Percentiles rank a stretch among this genome's conserved stretches.
phyloP scores from a whole-genome alignment of 2,113 vertebrate species.

The Bos javanicus region DNA sequence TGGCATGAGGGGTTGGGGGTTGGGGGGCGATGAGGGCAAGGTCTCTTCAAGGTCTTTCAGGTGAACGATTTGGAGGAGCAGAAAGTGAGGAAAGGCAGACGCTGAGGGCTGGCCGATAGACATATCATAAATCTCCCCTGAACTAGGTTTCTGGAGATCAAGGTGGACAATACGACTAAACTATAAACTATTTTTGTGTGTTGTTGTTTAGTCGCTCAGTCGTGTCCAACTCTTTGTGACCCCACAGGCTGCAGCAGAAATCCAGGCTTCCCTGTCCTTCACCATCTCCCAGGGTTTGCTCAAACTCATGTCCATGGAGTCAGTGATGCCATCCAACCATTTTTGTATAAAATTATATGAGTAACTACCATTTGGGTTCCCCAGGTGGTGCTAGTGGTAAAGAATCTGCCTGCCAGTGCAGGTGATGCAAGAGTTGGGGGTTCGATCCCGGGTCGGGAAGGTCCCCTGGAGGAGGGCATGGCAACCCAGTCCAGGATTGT shows the following conservation, averaged over 20 bases:
- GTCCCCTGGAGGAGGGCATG: background rate
- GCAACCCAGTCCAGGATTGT: background rate
- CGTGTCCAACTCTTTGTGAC: background rate
- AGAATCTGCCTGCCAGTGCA: background rate
- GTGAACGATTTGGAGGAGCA: background rate
- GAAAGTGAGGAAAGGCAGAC: background rate
- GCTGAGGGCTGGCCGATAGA: background rate
- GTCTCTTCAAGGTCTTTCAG: background rate
- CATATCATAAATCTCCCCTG: no score
- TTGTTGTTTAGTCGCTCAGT: background rate
- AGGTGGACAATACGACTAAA: background rate
- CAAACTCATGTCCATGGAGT: background rate
- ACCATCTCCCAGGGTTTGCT: background rate
- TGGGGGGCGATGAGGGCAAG: rapidly evolving
- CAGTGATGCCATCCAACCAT: background rate
- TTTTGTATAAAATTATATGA: background rate
- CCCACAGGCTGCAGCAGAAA: background rate
- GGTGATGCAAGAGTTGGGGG: rapidly evolving
- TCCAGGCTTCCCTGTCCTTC: background rate
- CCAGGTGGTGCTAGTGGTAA: background rate
- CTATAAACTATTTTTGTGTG: no score
- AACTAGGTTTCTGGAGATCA: background rate
- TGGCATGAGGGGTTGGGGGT: background rate
- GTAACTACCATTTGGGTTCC: background rate
- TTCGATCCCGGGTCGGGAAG: background rate